A percentile compares a stretch with the other conserved stretches of the same genome.
Conservation (phyloP, 2,113 vertebrate species). For the Corapipo altera region DNA sequence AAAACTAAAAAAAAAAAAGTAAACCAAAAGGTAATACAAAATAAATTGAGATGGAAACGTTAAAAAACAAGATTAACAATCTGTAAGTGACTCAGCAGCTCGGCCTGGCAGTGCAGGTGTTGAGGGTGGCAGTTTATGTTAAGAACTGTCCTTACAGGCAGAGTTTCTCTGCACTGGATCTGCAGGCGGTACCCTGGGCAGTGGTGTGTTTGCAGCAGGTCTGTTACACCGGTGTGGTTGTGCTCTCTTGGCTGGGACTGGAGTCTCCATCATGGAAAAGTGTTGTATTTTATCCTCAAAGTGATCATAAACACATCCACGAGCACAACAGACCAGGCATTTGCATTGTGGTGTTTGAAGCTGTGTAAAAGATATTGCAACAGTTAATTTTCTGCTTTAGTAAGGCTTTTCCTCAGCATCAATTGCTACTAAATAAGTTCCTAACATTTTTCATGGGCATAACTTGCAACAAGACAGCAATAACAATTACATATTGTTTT, state of each 20-base stretch:
- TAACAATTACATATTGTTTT: conserved; percentile 56
- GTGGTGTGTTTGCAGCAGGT: not conserved
- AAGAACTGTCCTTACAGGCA: not conserved
- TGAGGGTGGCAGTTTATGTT: not conserved
- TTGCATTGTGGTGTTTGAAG: not conserved
- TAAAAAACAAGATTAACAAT: not conserved
- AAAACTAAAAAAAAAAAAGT: not conserved
- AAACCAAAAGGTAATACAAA: not conserved
- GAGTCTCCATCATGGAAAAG: not conserved
- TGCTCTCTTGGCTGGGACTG: not conserved
- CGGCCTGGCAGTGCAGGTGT: not conserved
- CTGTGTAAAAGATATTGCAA: not conserved
- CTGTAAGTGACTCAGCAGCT: not conserved
- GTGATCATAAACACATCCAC: not conserved
- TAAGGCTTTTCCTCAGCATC: not conserved
- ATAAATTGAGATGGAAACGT: not conserved
- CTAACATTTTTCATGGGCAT: conserved; percentile 18
- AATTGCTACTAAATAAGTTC: not conserved
- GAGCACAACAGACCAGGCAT: not conserved
- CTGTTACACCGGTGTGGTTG: not conserved
- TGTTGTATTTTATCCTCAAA: not conserved
- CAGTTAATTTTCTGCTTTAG: not conserved
- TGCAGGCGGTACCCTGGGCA: not conserved
- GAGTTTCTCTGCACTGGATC: not conserved
- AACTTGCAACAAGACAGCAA: conserved; percentile 46